These are phyloP conservation scores for Tetragonula carbonaria DNA, from an alignment of 2,888 invertebrate species.

Conservation along the genomic window DNA sequence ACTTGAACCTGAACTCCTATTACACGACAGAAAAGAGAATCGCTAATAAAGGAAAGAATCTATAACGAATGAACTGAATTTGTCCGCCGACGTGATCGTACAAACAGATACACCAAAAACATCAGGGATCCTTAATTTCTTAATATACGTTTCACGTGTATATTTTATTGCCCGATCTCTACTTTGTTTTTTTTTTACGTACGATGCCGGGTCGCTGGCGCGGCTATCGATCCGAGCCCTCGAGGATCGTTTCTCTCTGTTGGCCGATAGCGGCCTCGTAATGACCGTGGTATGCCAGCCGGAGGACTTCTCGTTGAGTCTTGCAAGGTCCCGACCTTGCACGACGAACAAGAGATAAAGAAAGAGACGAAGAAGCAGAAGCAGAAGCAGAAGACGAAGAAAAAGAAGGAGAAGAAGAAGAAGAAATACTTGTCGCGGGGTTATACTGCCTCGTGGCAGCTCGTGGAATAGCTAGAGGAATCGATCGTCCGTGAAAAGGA, in stretches of 20 bases:
- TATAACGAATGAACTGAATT: too few species aligned
- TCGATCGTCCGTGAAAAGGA: slow-evolving; percentile 66
- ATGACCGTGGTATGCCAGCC: slow-evolving; percentile 50
- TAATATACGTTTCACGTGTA: too few species aligned
- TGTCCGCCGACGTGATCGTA: too few species aligned
- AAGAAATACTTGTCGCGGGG: slow-evolving; percentile 40
- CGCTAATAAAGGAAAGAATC: too few species aligned
- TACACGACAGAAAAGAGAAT: too few species aligned
- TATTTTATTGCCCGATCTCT: too few species aligned
- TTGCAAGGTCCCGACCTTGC: slow-evolving; percentile 69
- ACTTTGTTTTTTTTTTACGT: too few species aligned
- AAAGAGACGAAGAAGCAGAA: neutral
- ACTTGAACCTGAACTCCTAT: too few species aligned
- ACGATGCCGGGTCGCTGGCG: neutral
- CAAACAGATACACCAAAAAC: too few species aligned
- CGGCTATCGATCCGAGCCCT: slow-evolving; percentile 34
- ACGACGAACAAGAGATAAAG: slow-evolving; percentile 27
- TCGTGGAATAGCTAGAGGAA: slow-evolving; percentile 41
- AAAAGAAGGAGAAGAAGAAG: slow-evolving; percentile 26
- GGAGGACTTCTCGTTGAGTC: slow-evolving; percentile 34
- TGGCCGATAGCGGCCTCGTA: slow-evolving; percentile 50
- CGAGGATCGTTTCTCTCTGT: slow-evolving; percentile 31
- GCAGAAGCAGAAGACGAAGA: neutral
- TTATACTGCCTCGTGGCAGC: slow-evolving; percentile 25
- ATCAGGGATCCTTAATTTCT: too few species aligned